These are phyloP conservation scores for Caenorhabditis sp. DNA, from an alignment of 2,888 invertebrate genomes.

Conservation along the genomic window DNA sequence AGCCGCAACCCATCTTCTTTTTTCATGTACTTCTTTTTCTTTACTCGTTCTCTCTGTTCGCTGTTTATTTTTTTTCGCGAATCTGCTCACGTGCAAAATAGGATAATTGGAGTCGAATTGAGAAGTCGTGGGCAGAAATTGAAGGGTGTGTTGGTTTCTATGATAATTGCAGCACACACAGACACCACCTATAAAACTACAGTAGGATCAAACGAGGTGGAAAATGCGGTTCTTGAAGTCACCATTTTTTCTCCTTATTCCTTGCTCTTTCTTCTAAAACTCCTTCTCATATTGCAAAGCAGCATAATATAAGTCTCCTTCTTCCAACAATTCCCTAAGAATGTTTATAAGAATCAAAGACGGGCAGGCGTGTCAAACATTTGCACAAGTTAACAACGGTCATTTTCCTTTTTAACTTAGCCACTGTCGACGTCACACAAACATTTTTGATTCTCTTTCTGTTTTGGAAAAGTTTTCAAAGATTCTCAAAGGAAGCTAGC, in stretches of 20 bases:
- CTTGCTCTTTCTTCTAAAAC: not conserved
- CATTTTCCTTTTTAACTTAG: conserved; percentile 14
- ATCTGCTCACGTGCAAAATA: conserved; percentile 4
- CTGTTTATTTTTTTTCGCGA: not conserved
- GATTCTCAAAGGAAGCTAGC: not conserved
- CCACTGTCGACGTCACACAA: conserved; percentile 32
- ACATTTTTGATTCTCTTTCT: conserved; percentile 31
- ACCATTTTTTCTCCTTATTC: conserved; percentile 1
- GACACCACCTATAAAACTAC: conserved; percentile 42
- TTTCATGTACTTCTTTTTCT: conserved; percentile 26
- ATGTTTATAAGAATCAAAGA: conserved; percentile 47
- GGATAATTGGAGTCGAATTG: not conserved
- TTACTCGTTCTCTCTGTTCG: not conserved
- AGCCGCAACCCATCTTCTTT: conserved; percentile 6
- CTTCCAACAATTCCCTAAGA: conserved; percentile 1
- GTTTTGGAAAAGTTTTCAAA: no score
- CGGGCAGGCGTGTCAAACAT: conserved; percentile 37
- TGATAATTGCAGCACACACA: not conserved
- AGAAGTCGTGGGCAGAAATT: conserved; percentile 12
- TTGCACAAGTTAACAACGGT: conserved; percentile 28
- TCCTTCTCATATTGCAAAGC: conserved; percentile 23
- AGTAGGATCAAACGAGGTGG: conserved; percentile 36
- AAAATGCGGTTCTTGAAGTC: not conserved
- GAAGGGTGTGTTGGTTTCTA: conserved; percentile 7
- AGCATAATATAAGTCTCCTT: conserved; percentile 34